phyloP scores from a whole-genome alignment of 2,113 vertebrate species.

The Chroicocephalus ridibundus region DNA sequence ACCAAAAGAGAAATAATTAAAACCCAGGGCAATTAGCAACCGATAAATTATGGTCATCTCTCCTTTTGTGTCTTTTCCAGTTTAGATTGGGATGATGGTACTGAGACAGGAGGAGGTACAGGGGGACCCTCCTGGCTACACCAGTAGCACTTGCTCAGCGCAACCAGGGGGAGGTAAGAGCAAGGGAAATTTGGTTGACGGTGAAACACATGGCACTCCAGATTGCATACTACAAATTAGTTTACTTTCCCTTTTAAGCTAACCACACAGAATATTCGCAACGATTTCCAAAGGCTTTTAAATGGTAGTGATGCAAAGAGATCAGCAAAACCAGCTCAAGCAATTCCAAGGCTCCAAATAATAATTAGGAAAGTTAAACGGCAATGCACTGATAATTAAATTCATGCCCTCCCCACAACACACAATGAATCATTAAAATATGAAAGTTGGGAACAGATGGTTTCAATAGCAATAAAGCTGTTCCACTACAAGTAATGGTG shows the following conservation, averaged over 20 bases:
- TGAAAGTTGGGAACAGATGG: constrained; percentile 58
- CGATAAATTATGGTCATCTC: neutral
- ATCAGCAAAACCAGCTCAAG: constrained; percentile 14
- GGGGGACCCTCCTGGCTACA: neutral
- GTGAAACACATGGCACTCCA: neutral
- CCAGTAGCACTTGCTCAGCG: neutral
- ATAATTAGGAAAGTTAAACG: constrained; percentile 39
- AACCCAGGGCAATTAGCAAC: neutral
- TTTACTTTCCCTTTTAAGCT: neutral
- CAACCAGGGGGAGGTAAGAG: neutral
- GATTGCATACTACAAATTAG: neutral
- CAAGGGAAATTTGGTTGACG: neutral
- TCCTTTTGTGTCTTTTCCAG: neutral
- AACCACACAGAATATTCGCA: neutral
- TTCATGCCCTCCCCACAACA: constrained; percentile 1
- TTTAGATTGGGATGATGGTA: neutral
- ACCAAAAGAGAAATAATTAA: neutral
- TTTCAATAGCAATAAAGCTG: constrained; percentile 60
- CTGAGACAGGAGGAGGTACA: neutral
- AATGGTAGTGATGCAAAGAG: neutral
- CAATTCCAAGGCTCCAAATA: constrained; percentile 25
- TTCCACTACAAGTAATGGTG: constrained; percentile 19
- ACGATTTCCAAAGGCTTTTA: neutral
- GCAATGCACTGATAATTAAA: constrained; percentile 48
- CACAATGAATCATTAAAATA: constrained; percentile 58